These are phyloP conservation scores for Ochotona curzoniae DNA, from an alignment of 2,113 vertebrate species.

Conservation along the genomic window DNA sequence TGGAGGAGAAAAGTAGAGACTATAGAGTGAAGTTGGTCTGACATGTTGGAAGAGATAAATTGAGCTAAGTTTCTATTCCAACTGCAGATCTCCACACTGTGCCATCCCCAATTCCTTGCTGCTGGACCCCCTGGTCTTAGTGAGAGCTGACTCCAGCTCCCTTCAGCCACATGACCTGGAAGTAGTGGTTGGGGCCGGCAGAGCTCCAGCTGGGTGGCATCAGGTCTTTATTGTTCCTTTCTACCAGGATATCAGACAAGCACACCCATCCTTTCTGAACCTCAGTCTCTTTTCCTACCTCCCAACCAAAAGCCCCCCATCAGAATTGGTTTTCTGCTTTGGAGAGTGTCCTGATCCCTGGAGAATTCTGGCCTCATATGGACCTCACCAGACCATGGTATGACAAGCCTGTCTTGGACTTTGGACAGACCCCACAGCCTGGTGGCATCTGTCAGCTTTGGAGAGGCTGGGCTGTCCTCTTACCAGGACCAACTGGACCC, in stretches of 20 bases:
- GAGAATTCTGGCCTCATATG: not conserved
- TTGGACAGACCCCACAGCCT: not conserved
- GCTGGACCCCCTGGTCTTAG: not conserved
- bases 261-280: not conserved
- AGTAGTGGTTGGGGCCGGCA: not conserved
- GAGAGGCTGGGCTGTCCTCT: not conserved
- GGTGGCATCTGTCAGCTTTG: not conserved
- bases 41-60: not conserved
- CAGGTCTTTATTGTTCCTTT: not conserved
- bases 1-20: not conserved
- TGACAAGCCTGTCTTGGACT: not conserved
- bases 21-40: not conserved
- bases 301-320: not conserved
- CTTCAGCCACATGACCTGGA: not conserved
- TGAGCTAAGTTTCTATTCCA: not conserved
- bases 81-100: not conserved
- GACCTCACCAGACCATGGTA: not conserved
- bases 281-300: not conserved
- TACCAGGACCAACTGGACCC: not conserved
- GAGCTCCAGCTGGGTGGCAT: not conserved
- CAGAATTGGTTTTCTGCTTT: not conserved
- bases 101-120: not conserved
- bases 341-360: not conserved
- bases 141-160: not conserved
- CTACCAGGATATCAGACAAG: not conserved